These are phyloP conservation scores for Phataginus tricuspis DNA, from an alignment of 2,797 vertebrate genomes.

Conservation along the genomic window DNA sequence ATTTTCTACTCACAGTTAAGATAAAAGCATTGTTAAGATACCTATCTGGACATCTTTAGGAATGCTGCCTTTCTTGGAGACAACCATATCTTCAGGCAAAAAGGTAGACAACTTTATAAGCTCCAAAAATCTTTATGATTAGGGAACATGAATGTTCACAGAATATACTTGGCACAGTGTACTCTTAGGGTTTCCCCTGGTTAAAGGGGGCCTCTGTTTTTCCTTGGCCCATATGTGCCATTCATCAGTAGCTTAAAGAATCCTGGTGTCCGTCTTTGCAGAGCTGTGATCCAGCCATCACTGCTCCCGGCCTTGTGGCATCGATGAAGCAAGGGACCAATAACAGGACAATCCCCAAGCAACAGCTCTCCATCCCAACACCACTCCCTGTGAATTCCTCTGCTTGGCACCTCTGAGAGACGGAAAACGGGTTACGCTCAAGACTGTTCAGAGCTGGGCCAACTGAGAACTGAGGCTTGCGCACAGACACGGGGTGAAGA, in stretches of 20 bases:
- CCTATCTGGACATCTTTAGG: not conserved
- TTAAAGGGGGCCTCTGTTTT: not conserved
- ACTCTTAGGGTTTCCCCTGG: not conserved
- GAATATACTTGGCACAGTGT: not conserved
- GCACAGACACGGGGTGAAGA: not conserved
- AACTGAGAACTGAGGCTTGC: not conserved
- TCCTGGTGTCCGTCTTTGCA: not conserved
- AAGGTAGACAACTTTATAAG: not conserved
- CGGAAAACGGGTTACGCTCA: conserved; percentile 1
- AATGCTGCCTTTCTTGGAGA: not conserved
- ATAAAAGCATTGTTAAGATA: not conserved
- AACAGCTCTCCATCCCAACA: not conserved
- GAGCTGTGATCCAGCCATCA: not conserved
- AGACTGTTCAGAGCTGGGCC: not conserved
- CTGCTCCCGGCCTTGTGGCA: not conserved
- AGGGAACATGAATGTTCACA: not conserved
- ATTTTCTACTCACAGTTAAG: not conserved
- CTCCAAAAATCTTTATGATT: conserved; percentile 20
- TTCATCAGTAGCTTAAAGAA: not conserved
- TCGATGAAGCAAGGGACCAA: not conserved
- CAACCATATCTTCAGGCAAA: not conserved
- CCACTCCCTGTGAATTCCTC: not conserved
- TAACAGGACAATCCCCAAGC: not conserved
- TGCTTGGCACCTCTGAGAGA: not conserved
- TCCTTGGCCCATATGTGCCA: not conserved